Evolutionary conservation across 2,797 vertebrate genomes (phyloP).

Genomic region (Xiphorhynchus erythropygius): DNA sequence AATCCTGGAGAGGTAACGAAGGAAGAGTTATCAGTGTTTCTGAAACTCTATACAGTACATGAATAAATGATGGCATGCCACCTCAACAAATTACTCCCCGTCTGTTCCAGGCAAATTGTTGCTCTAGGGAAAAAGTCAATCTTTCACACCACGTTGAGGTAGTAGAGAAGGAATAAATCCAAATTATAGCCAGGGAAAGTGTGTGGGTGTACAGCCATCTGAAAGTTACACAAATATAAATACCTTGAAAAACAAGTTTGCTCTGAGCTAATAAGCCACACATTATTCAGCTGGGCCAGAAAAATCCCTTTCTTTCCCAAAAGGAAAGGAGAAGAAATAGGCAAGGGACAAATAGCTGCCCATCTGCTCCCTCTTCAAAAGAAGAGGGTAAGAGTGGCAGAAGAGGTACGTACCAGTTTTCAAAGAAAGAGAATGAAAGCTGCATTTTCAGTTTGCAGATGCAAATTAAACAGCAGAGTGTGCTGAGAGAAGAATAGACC

Average conservation of each 20-base stretch:
- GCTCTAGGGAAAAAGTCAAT: background rate
- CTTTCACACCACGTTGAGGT: background rate
- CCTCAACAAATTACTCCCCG: background rate
- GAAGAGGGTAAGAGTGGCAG: background rate
- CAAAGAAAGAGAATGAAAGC: background rate
- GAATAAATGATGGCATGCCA: background rate
- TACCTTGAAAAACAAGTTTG: background rate
- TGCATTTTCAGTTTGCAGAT: background rate
- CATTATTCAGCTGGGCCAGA: background rate
- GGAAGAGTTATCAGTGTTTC: background rate
- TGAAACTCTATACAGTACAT: background rate
- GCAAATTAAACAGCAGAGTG: background rate
- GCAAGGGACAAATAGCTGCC: background rate
- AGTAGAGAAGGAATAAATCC: background rate
- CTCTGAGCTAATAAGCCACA: background rate
- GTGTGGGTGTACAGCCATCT: background rate
- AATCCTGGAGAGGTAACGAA: conserved; percentile 81
- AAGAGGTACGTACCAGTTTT: background rate
- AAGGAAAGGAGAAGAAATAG: background rate
- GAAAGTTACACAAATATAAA: background rate
- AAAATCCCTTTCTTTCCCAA: background rate
- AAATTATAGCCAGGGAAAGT: background rate
- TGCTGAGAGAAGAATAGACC: background rate
- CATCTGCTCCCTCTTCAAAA: background rate
- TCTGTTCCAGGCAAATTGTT: background rate